Percentiles rank a stretch among this genome's conserved stretches.
Conservation (phyloP, 2,888 invertebrate species). For the Vandiemenella viatica region DNA sequence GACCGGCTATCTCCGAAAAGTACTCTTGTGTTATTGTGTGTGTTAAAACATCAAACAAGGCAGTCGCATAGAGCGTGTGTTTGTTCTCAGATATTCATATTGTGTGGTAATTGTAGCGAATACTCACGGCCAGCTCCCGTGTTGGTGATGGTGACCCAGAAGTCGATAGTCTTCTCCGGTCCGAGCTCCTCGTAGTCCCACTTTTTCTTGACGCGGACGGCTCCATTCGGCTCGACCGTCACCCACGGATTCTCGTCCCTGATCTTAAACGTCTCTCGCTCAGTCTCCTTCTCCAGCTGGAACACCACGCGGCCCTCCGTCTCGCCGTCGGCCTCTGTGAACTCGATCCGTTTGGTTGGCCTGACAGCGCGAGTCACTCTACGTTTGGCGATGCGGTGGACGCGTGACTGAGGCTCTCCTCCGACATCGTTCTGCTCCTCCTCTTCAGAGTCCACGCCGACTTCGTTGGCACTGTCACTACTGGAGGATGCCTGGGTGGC, state of each 20-base stretch:
- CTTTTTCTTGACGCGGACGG: slow-evolving; percentile 86
- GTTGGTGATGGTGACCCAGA: slow-evolving; percentile 89
- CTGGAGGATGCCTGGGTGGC: no score
- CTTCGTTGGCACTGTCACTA: slow-evolving; percentile 31
- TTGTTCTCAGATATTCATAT: no score
- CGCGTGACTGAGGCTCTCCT: slow-evolving; percentile 14
- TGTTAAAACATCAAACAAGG: no score
- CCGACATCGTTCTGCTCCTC: slow-evolving; percentile 1
- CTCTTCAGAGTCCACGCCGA: slow-evolving; percentile 36
- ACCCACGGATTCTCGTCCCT: slow-evolving; percentile 90
- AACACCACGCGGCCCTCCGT: slow-evolving; percentile 78
- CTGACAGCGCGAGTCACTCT: slow-evolving; percentile 80
- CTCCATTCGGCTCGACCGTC: slow-evolving; percentile 78
- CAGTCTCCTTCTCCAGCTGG: slow-evolving; percentile 79
- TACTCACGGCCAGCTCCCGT: slow-evolving; percentile 65
- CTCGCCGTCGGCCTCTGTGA: slow-evolving; percentile 80
- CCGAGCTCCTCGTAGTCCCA: slow-evolving; percentile 93
- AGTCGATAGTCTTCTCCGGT: slow-evolving; percentile 87
- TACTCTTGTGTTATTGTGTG: no score
- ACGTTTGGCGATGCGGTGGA: slow-evolving; percentile 46
- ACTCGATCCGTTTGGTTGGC: slow-evolving; percentile 85
- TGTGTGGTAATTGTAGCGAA: no score
- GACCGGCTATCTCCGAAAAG: no score
- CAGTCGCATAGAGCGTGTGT: no score
- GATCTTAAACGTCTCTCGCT: slow-evolving; percentile 83